These are phyloP conservation scores for Cephus runcator DNA, from an alignment of 2,888 invertebrate species.

Conservation along the genomic window DNA sequence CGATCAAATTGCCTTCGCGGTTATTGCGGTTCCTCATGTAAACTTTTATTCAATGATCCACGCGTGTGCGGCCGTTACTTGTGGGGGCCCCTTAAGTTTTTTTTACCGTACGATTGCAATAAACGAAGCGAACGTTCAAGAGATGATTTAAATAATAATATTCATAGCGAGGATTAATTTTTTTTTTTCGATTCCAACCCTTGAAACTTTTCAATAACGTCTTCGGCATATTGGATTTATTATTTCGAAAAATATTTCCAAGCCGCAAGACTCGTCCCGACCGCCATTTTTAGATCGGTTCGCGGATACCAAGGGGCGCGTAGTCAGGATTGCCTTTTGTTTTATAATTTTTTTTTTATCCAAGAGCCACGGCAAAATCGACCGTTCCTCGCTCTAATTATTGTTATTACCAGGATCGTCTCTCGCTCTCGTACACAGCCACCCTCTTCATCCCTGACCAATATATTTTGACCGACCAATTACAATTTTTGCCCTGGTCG, in stretches of 20 bases:
- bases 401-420: slow-evolving; percentile 57
- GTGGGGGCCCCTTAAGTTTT: background rate
- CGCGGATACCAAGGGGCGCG: slow-evolving; percentile 1
- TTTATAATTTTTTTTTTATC: slow-evolving; percentile 24
- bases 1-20: background rate
- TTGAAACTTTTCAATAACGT: background rate
- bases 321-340: slow-evolving; percentile 17
- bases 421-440: slow-evolving; percentile 41
- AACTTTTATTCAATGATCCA: background rate
- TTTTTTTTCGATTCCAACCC: background rate
- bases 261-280: background rate
- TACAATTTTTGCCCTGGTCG: slow-evolving; percentile 41
- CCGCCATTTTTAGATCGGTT: slow-evolving; percentile 21
- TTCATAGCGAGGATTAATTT: background rate
- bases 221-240: background rate
- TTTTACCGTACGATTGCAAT: background rate
- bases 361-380: slow-evolving; percentile 41
- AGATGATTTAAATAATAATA: background rate
- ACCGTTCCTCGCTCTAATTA: slow-evolving; percentile 58
- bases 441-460: slow-evolving; percentile 19
- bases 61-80: background rate
- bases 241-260: background rate
- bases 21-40: background rate
- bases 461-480: slow-evolving; percentile 50
- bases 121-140: background rate